Base-by-base conservation (phyloP, 1,140 invertebrate genomes). In the Diachasmimorpha longicaudata region DNA sequence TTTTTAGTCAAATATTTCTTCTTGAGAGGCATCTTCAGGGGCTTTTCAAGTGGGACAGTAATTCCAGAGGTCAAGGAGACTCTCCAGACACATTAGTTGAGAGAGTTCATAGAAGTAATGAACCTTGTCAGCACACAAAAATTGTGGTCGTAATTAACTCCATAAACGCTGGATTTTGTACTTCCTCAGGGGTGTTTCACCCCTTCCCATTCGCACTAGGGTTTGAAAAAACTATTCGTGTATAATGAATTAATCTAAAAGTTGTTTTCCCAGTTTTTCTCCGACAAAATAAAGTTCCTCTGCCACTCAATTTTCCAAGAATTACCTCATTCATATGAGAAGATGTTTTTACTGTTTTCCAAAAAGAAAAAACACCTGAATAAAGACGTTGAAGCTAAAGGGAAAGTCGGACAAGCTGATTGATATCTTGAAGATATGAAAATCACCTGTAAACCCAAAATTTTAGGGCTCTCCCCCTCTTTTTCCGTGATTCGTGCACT, bases 381-480 rank as follows among this genome's bases (percentile, higher is more conserved):
- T 31, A 31, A 52, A 52, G 19, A 16, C 6, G 48, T 52, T 6
- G 9, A 16, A 52, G 48, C 9, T 42, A 42, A 52, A 52, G 48
- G 48, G 14, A 52, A n/a, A n/a, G 16, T 52, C n/a, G 5, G 16
- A n/a, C n/a, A n/a, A 16, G 9, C n/a, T 63, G 58, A 63, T 63
- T 63, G 10, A 31, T 14, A 63, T 63, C 31, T 63, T 14, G 23
- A n/a, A n/a, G 13, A 63, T 16, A 63, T 63, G 14, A 63, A 19
- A 63, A 63, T 63, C 58, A 63, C 23, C 48, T 16, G n/a, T 25
- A 31, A 63, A 42, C 14, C 14, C 23, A 31, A 63, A 19, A 63
- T 63, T 63, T 63, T 63, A 31, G 58, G 23, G 58, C 21, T 63
- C 77, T 79, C 74, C 79, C 77, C 79, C 80, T 79, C 78, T 77